phyloP scores from a whole-genome alignment of 2,797 vertebrate species.

The Lagocephalus sceleratus region DNA sequence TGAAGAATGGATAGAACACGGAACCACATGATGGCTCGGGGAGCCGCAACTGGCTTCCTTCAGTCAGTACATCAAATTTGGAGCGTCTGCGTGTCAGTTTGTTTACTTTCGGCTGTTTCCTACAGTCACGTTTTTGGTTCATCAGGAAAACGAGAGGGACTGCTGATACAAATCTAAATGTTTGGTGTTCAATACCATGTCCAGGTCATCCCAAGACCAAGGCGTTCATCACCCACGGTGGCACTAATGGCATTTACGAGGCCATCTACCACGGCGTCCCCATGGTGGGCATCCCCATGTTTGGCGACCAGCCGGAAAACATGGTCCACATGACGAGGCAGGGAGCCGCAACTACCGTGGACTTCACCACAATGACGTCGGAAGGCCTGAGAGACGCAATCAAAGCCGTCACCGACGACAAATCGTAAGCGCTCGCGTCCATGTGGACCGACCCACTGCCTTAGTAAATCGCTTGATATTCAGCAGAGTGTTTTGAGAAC shows the following conservation, averaged over 20 bases:
- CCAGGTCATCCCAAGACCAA: conserved; percentile 36
- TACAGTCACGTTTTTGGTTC: not conserved
- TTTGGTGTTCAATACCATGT: not conserved
- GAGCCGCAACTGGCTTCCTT: too few relatives aligned
- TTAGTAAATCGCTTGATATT: too few relatives aligned
- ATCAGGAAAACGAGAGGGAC: too few relatives aligned
- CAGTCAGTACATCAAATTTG: too few relatives aligned
- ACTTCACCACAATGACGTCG: not conserved
- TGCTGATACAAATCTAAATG: too few relatives aligned
- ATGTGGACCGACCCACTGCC: too few relatives aligned
- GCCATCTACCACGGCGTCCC: conserved; percentile 88
- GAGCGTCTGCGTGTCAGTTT: not conserved
- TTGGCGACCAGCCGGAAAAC: conserved; percentile 85
- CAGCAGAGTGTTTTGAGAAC: too few relatives aligned
- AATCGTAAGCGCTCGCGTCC: not conserved
- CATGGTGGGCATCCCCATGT: conserved; percentile 86
- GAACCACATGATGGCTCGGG: too few relatives aligned
- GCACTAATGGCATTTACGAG: conserved; percentile 88
- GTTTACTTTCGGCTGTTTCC: not conserved
- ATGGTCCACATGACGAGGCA: conserved; percentile 64
- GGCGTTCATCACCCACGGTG: conserved; percentile 79
- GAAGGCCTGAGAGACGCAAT: conserved; percentile 8
- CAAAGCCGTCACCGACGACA: conserved; percentile 4
- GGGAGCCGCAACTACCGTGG: not conserved
- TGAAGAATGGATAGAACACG: too few relatives aligned